Base-by-base conservation (phyloP, 1,140 invertebrate genomes). In the Globodera ellingtonae region DNA sequence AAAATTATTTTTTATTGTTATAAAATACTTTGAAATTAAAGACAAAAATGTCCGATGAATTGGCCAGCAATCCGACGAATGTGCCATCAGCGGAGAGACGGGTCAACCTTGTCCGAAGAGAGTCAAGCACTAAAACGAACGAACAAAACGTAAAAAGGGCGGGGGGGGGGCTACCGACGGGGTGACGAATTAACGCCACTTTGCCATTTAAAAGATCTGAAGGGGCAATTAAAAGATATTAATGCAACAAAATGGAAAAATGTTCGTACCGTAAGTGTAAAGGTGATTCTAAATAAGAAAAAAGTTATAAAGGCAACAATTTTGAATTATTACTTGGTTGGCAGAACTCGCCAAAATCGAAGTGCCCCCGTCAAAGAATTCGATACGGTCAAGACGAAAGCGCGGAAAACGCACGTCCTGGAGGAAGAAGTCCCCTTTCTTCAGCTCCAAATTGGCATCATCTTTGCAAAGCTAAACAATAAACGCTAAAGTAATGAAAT, bases 201-300 rank as follows among this genome's bases (percentile, higher is more conserved):
- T 81, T 47, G 15, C 81, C 81, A 70, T 18, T 66, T n/a, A 81
- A 81, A 81, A 78, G 69, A 69, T 62, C 46, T 52, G 48, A 82
- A 84, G 66, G 18, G 56, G 15, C 65, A n/a, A 59, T 4, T 13
- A 70, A 50, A 65, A 59, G 48, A 18, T 18, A n/a, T 18, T n/a
- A 59, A 62, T 35, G 35, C 35, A 3, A 35, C 35, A 46, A 18
- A 15, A 35, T 10, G 4, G 1, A 13, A 62, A 7, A 46, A n/a
- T 47, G 46, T 15, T 44, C 7, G 59, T 56, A 79, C 83, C 65
- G 47, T 85, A 85, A 6, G 83, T 56, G 62, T 86, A 85, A 48
- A 48, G 83, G 65, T 44, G 75, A 35, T 78, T 76, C 84, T 85
- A 69, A 73, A 85, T 70, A 59, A 83, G 50, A 84, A 35, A 76